Conservation (phyloP, 2,888 invertebrate species). For the Acrocyrtus sp. region DNA sequence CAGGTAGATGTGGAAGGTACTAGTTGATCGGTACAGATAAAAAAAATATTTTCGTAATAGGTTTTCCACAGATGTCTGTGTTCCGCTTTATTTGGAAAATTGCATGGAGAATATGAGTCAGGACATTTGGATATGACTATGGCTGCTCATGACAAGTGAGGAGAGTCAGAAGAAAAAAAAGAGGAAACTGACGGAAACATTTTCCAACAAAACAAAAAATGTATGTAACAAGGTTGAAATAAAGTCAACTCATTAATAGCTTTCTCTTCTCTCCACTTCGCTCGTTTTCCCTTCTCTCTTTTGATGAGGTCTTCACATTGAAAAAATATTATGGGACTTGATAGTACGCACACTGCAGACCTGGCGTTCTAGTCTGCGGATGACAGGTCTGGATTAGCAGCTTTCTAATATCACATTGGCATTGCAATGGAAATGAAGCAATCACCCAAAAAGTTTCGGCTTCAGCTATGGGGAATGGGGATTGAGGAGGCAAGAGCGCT, state of each 20-base stretch:
- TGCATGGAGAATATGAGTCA: conserved; percentile 11
- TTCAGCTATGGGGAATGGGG: too few relatives aligned
- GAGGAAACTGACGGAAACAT: conserved; percentile 4
- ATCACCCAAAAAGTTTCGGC: conserved; percentile 10
- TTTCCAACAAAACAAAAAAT: conserved; percentile 22
- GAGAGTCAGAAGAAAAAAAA: conserved; percentile 18
- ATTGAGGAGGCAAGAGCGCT: background rate
- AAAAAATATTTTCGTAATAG: background rate
- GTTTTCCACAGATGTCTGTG: conserved; percentile 17
- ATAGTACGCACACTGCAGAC: too few relatives aligned
- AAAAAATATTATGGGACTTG: too few relatives aligned
- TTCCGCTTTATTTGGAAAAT: conserved; percentile 30
- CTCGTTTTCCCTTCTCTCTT: too few relatives aligned
- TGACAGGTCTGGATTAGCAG: conserved; percentile 53
- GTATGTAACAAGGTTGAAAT: conserved; percentile 30
- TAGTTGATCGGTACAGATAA: too few relatives aligned
- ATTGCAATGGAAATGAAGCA: conserved; percentile 49
- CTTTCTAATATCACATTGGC: too few relatives aligned
- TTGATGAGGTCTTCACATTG: too few relatives aligned
- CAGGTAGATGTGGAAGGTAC: too few relatives aligned
- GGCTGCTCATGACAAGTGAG: conserved; percentile 42
- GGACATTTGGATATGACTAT: too few relatives aligned
- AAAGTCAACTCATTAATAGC: conserved; percentile 46
- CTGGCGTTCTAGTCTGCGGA: conserved; percentile 12
- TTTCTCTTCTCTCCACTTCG: too few relatives aligned